Evolutionary conservation across 1,140 invertebrate genomes (phyloP), one percentile per base, ranked within the genome.

Genomic region (Drosophila erecta): DNA sequence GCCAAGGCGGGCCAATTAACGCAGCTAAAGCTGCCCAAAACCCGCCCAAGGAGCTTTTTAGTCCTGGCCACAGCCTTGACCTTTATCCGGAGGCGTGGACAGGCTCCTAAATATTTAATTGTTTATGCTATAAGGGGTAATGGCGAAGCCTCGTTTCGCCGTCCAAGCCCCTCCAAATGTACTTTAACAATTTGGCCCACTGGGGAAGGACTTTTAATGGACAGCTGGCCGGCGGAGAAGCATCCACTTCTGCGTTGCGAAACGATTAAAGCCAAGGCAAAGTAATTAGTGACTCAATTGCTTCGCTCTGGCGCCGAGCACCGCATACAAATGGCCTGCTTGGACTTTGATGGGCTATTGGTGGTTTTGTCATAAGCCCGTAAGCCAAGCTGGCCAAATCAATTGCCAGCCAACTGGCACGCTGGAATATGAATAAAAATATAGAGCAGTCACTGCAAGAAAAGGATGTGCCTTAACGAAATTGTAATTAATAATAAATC

Each of bases 261-360:
- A 64, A 58, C 77, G 81, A 85, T 85, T 85, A 81, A 81, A 81
- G 73, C 71, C 70, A 53, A 76, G 75, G 51, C 66, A 83, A 76
- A 87, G 84, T 87, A 87, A 87, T 87, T 87, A 87, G 83, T 87
- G 77, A 87, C 83, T 89, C 83, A 89, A 87, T 87, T 83, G 84
- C 66, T 86, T 83, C 55, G 66, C 64, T 59, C 49, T 69, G 73
- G 59, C 71, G 71, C 49, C 67, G 71, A 80, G 81, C 60, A 72
- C 65, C 65, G 66, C 81, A 83, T 89, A 76, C 84, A 87, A 84
- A 84, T 85, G 44, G 76, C 47, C 71, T 70, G 67, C 15, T 70
- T 8, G 50, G 67, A 41, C 65, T 70, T 70, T 70, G 67, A 70
- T 70, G 67, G 67, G 67, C 70, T 70, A 70, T 70, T 70, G 67